Percentiles rank a stretch among this genome's conserved stretches.
Evolutionary conservation across 2,888 invertebrate genomes (phyloP).

Genomic region (Arenicola marina): DNA sequence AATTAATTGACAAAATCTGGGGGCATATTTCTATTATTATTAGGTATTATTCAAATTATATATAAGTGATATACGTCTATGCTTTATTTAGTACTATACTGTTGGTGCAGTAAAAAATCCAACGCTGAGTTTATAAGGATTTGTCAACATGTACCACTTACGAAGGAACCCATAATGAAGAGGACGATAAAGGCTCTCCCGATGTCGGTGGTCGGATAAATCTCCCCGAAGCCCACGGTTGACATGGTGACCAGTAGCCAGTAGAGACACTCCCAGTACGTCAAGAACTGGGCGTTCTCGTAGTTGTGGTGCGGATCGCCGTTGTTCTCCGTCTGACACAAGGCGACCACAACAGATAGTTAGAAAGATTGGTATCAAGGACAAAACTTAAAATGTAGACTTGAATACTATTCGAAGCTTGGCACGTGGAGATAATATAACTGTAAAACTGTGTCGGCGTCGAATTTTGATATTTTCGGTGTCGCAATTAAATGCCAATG

Average conservation of each 20-base stretch:
- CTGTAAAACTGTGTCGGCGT: too few species aligned
- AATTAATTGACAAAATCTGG: too few species aligned
- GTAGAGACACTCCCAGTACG: constrained; percentile 28
- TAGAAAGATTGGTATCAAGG: neutral
- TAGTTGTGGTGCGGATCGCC: constrained; percentile 28
- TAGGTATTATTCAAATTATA: too few species aligned
- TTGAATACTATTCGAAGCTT: neutral
- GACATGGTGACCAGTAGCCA: constrained; percentile 34
- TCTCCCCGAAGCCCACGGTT: constrained; percentile 32
- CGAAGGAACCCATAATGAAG: constrained; percentile 32
- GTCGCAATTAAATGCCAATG: too few species aligned
- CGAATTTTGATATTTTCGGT: too few species aligned
- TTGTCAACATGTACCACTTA: too few species aligned
- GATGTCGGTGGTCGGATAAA: constrained; percentile 22
- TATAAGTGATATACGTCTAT: too few species aligned
- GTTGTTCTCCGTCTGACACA: constrained; percentile 27
- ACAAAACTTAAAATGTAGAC: neutral
- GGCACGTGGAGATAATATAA: too few species aligned
- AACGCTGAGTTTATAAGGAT: too few species aligned
- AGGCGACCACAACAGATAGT: neutral
- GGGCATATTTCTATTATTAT: too few species aligned
- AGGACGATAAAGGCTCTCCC: constrained; percentile 23
- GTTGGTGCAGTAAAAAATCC: too few species aligned
- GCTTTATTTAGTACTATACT: too few species aligned
- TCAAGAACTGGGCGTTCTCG: constrained; percentile 17